Evolutionary conservation across 1,140 invertebrate genomes (phyloP), one percentile per base, ranked within the genome.

Genomic region (Drosophila burlai): DNA sequence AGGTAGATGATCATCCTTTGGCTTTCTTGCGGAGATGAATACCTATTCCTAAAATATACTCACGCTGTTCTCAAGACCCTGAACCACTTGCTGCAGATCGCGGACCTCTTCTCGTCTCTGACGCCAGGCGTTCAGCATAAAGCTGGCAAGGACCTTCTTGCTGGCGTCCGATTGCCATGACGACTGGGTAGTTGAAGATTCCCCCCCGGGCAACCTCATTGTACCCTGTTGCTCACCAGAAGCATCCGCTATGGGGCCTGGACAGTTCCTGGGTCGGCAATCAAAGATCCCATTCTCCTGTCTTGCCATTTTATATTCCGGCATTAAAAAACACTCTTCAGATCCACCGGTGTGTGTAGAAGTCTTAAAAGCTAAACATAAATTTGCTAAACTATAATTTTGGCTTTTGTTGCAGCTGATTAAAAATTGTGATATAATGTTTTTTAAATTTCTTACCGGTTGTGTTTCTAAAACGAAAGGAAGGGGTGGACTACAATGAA

Each of bases 91-190:
- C 24, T 76, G 64, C n/a, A 92, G 45, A 5, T 62, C 21, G 1
- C 45, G 76, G 2, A 91, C 77, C 21, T 92, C 81, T 18, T 75
- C 73, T 0, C 85, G 74, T 11, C 91, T 13, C 8, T 72, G 72
- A 0, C 91, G 85, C 91, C 91, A 92, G 7, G 79, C 72, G 34
- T 83, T 58, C 24, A 92, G 42, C 79, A 92, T 80, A 15, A 92
- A 55, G 15, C 61, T 68, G 4, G 83, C 72, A 9, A 92, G 83
- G 18, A 91, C 54, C 45, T 46, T 87, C 67, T 91, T 72, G 31
- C 77, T 74, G 36, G 80, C 49, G 10, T 47, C 16, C 3, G 42
- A 21, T 24, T 42, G 26, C 0, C 5, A 34, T 16, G 29, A 0
- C 11, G 11, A 5, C 11, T 36, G 55, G 34, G 15, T 11, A 7